Evolutionary conservation across 2,888 invertebrate genomes (phyloP).

Genomic region (Frankliniella fusca): DNA sequence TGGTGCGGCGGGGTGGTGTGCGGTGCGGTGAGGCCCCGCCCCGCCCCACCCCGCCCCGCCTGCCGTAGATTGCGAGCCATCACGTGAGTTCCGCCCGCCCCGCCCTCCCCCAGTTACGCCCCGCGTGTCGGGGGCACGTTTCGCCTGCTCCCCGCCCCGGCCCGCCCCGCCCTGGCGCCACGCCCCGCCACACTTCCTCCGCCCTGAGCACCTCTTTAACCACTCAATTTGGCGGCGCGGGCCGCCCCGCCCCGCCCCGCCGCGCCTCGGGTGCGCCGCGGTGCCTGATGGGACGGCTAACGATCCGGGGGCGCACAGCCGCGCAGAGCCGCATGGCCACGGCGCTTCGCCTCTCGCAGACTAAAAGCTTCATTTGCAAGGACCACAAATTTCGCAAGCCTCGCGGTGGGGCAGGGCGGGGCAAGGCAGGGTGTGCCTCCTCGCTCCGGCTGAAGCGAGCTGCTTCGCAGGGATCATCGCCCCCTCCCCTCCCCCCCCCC

Average conservation of each 20-base stretch:
- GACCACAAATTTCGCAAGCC: no score
- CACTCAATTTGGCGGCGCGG: constrained; percentile 17
- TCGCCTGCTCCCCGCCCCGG: neutral
- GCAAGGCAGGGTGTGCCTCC: no score
- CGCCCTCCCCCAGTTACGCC: neutral
- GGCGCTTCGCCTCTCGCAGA: no score
- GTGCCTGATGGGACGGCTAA: no score
- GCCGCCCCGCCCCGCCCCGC: neutral
- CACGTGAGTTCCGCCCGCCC: constrained; percentile 8
- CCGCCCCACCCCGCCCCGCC: neutral
- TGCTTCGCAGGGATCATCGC: no score
- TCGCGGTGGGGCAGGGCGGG: no score
- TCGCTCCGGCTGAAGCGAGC: no score
- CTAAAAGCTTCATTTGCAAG: no score
- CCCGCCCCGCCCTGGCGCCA: neutral
- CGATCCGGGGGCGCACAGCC: no score
- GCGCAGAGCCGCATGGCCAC: no score
- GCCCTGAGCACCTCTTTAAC: constrained; percentile 12
- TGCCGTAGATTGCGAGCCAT: neutral
- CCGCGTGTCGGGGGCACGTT: constrained; percentile 17
- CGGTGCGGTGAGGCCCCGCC: neutral
- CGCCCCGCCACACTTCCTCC: neutral
- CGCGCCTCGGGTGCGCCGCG: no score
- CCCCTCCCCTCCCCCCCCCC: no score
- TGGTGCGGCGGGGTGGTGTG: neutral